These are phyloP conservation scores for Margarornis squamiger DNA, from an alignment of 2,797 vertebrate genomes.

Conservation along the genomic window DNA sequence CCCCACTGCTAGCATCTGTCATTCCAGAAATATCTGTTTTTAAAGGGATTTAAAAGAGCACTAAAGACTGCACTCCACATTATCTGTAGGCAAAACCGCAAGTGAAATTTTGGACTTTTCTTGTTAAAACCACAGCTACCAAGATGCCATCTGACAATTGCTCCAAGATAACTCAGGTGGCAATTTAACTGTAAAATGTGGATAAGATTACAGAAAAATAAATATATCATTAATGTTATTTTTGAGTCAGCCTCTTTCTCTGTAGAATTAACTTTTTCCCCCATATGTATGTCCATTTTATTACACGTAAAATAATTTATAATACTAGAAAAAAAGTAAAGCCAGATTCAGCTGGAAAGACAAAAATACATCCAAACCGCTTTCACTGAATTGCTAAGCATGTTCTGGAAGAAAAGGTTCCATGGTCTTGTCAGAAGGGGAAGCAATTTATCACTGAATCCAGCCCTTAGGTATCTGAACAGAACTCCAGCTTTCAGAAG, in stretches of 20 bases:
- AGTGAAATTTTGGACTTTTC: neutral
- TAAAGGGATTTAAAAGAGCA: neutral
- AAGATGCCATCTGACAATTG: neutral
- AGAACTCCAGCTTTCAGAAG: slow-evolving; percentile 31
- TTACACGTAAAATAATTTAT: neutral
- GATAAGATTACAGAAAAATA: neutral
- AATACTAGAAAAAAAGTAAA: neutral
- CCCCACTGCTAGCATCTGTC: neutral
- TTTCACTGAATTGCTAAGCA: neutral
- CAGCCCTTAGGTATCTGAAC: neutral
- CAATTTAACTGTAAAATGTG: neutral
- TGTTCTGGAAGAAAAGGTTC: neutral
- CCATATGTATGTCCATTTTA: neutral
- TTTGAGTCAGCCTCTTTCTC: neutral
- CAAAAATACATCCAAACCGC: neutral
- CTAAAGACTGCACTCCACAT: neutral
- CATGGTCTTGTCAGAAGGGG: neutral
- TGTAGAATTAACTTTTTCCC: neutral
- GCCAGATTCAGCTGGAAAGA: neutral
- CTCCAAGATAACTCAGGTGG: neutral
- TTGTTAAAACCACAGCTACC: neutral
- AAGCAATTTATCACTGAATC: slow-evolving; percentile 15
- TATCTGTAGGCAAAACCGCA: neutral
- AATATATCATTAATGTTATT: neutral
- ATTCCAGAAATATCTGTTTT: slow-evolving; percentile 6